phyloP scores from a whole-genome alignment of 2,113 vertebrate genomes.

The Andinoacara biseriatus region DNA sequence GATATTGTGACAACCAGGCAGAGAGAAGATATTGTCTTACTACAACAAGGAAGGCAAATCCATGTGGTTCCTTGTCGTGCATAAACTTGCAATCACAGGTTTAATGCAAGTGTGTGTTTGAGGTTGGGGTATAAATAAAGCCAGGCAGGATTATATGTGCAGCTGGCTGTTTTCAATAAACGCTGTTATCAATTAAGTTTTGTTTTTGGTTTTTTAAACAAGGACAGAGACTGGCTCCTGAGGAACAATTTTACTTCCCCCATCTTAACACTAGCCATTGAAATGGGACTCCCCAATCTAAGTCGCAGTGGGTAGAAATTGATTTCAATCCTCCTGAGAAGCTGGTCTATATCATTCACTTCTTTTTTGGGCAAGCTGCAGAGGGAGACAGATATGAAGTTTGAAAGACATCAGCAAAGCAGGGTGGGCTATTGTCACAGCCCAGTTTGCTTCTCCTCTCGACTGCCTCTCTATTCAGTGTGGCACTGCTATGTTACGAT shows the following conservation, averaged over 20 bases:
- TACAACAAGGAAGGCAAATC: conserved; percentile 1
- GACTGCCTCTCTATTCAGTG: conserved; percentile 46
- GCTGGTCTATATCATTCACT: conserved; percentile 42
- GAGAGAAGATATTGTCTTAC: not conserved
- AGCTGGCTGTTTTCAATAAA: conserved; percentile 40
- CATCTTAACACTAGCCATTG: conserved; percentile 34
- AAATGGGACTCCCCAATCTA: conserved; percentile 54
- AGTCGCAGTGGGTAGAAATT: conserved; percentile 52
- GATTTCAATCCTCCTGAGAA: conserved; percentile 64
- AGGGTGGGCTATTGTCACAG: conserved; percentile 49
- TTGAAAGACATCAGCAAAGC: conserved; percentile 53
- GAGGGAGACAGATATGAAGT: conserved; percentile 54
- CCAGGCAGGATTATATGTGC: conserved; percentile 29
- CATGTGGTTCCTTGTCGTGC: conserved; percentile 34
- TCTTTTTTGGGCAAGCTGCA: conserved; percentile 38
- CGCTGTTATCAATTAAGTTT: conserved; percentile 35
- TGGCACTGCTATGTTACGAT: conserved; percentile 47
- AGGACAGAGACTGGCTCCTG: conserved; percentile 16
- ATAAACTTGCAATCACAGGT: conserved; percentile 29
- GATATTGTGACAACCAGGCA: not conserved
- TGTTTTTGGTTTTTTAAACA: conserved; percentile 39
- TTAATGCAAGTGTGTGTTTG: conserved; percentile 26
- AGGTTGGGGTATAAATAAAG: conserved; percentile 27
- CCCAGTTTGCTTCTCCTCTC: conserved; percentile 47
- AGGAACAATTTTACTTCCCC: conserved; percentile 32